Evolutionary conservation across 2,113 vertebrate species (phyloP).

Genomic region (Pimephales promelas): DNA sequence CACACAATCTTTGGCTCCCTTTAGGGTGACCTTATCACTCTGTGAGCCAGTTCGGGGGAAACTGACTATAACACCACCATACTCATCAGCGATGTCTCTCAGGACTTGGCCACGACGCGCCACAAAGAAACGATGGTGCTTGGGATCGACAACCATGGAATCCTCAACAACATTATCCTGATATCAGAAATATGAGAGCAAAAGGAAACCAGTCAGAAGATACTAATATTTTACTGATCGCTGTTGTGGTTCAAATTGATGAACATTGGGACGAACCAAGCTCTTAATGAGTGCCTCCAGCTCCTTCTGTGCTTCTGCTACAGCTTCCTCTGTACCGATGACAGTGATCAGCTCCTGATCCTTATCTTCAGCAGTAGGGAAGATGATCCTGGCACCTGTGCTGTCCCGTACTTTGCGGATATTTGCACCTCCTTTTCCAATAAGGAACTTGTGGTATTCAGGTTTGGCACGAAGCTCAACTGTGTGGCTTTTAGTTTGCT

Average conservation of each 20-base stretch:
- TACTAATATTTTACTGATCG: not conserved
- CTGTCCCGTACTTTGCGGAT: slow-evolving; percentile 96
- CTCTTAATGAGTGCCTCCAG: slow-evolving; percentile 92
- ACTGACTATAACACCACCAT: slow-evolving; percentile 96
- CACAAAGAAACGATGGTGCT: slow-evolving; percentile 95
- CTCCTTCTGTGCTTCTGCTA: slow-evolving; percentile 90
- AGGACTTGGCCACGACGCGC: slow-evolving; percentile 93
- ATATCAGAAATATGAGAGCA: not conserved
- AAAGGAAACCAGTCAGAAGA: not conserved
- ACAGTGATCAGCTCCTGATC: slow-evolving; percentile 98
- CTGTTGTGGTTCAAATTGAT: not conserved
- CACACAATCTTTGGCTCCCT: slow-evolving; percentile 97
- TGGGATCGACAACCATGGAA: slow-evolving; percentile 89
- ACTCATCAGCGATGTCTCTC: slow-evolving; percentile 93
- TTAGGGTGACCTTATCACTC: slow-evolving; percentile 92
- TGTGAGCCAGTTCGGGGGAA: slow-evolving; percentile 91
- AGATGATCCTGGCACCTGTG: slow-evolving; percentile 94
- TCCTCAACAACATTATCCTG: slow-evolving; percentile 96
- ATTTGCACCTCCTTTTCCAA: slow-evolving; percentile 94
- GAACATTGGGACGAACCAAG: slow-evolving; percentile 78
- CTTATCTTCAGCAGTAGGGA: slow-evolving; percentile 90
- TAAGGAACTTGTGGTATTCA: slow-evolving; percentile 98
- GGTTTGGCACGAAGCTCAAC: slow-evolving; percentile 94
- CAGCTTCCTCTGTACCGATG: slow-evolving; percentile 93
- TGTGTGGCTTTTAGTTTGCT: slow-evolving; percentile 97